A percentile compares a stretch with the other conserved stretches of the same genome.
Evolutionary conservation across 2,797 vertebrate species (phyloP).

Genomic region (Caiman crocodilus): DNA sequence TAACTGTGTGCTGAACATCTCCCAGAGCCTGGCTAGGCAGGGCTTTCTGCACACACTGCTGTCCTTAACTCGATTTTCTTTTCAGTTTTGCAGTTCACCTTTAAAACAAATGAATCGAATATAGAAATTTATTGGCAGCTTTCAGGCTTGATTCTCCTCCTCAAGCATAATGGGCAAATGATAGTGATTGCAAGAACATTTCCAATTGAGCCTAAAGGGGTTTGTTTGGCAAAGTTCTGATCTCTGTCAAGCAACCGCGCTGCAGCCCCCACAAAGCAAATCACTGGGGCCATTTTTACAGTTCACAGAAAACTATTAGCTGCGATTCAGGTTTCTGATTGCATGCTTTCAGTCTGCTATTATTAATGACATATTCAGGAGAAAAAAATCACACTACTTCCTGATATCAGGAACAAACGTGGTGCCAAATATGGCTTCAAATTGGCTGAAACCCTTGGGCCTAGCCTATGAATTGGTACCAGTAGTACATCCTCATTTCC

Average conservation of each 20-base stretch:
- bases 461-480: not conserved
- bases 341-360: not conserved
- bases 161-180: not conserved
- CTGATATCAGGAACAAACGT: not conserved
- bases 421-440: not conserved
- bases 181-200: not conserved
- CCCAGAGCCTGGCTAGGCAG: not conserved
- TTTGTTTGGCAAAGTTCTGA: slow-evolving; percentile 6
- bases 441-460: not conserved
- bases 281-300: not conserved
- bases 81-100: not conserved
- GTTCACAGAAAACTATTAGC: not conserved
- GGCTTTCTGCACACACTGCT: not conserved
- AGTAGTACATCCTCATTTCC: not conserved
- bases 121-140: slow-evolving; percentile 19
- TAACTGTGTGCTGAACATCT: not conserved
- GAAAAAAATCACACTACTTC: not conserved
- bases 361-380: not conserved
- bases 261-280: not conserved
- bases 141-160: not conserved
- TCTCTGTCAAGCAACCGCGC: not conserved
- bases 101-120: not conserved
- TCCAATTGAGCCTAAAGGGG: not conserved
- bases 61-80: not conserved
- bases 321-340: not conserved